Percentiles rank a stretch among this genome's conserved stretches.
phyloP scores from a whole-genome alignment of 1,140 invertebrate species.

The Papilio aristodemus region DNA sequence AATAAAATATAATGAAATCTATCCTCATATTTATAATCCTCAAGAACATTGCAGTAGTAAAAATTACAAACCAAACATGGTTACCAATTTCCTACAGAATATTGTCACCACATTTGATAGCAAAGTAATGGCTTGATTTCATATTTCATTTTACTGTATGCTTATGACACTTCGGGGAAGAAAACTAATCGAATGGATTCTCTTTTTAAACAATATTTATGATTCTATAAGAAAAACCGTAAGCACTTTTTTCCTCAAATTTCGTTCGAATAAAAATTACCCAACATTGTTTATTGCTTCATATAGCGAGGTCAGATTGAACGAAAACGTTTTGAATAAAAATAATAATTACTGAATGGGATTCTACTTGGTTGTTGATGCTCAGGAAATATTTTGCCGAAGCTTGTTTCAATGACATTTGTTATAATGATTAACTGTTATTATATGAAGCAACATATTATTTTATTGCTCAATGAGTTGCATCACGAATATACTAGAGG shows the following conservation, averaged over 20 bases:
- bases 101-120: too few relatives aligned
- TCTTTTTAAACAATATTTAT: too few relatives aligned
- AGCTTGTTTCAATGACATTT: slow-evolving; percentile 2
- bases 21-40: background rate
- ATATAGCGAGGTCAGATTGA: background rate
- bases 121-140: too few relatives aligned
- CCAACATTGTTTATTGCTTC: background rate
- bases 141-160: too few relatives aligned
- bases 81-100: too few relatives aligned
- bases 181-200: too few relatives aligned
- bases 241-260: too few relatives aligned
- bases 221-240: too few relatives aligned
- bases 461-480: background rate
- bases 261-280: background rate
- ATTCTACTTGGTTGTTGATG: background rate
- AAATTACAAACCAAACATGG: background rate
- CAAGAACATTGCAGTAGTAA: background rate
- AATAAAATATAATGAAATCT: too few relatives aligned
- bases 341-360: background rate
- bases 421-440: background rate
- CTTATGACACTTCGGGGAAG: too few relatives aligned
- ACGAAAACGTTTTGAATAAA: background rate
- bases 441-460: slow-evolving; percentile 3
- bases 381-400: background rate
- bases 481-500: background rate